Percentiles rank a stretch among this genome's conserved stretches.
Conservation (phyloP, 2,113 vertebrate genomes). For the Istiophorus platypterus region DNA sequence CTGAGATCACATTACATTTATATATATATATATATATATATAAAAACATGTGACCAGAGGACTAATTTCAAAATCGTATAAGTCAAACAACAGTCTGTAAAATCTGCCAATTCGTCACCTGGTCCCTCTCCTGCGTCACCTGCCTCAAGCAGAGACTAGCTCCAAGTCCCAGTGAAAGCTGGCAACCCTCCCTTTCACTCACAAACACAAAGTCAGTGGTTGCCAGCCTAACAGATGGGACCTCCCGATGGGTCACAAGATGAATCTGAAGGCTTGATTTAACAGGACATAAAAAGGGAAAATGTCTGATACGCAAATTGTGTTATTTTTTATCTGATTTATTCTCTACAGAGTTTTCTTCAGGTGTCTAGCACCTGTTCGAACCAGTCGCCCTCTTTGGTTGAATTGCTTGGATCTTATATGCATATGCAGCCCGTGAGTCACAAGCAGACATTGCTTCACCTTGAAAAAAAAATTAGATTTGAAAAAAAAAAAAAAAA, state of each 20-base stretch:
- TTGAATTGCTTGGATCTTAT: no score
- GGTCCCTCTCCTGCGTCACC: slow-evolving; percentile 6
- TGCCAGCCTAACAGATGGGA: no score
- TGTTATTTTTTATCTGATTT: no score
- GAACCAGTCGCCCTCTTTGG: no score
- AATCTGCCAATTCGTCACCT: no score
- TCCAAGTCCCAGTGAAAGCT: not conserved
- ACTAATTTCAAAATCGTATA: not conserved
- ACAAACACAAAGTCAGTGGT: not conserved
- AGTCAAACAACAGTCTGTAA: slow-evolving; percentile 6
- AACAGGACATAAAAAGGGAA: not conserved
- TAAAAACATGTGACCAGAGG: not conserved
- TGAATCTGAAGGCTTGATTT: no score
- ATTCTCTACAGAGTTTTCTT: not conserved
- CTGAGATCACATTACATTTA: not conserved
- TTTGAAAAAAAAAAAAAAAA: no score
- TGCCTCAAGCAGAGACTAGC: not conserved
- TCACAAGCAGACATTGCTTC: no score
- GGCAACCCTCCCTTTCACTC: not conserved
- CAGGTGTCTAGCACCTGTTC: not conserved
- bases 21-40: no score
- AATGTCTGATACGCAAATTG: no score
- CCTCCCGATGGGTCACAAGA: not conserved
- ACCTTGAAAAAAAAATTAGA: no score
- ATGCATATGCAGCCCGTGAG: no score